Base-by-base conservation (phyloP, 2,888 invertebrate genomes). In the Papilio gigon region DNA sequence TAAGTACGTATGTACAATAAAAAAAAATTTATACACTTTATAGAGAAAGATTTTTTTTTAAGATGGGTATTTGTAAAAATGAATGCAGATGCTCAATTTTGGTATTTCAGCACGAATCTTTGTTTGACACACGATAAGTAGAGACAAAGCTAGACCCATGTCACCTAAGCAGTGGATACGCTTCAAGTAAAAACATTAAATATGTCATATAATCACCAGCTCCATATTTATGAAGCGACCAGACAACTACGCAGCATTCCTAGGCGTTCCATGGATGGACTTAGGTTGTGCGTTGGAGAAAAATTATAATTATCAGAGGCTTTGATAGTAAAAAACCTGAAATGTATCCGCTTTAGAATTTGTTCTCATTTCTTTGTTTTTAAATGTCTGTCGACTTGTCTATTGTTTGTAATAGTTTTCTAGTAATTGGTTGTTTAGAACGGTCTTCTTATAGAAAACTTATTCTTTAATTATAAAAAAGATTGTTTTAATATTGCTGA, bases 141-240 rank as follows among this genome's bases (percentile, higher is more conserved):
- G 27, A 64, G 44, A 59, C 50, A 30, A 8, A 44, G 22, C 27
- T 37, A n/a, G 12, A 11, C 47, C 22, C 47, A 12, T 1, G 20
- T 25, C 53, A n/a, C 9, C 53, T 27, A 40, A 44, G 37, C n/a
- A 4, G 17, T n/a, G 33, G 44, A 17, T 20, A 35, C 35, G 35
- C n/a, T 40, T 50, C 11, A 25, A 25, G 60, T 79, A 88, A 87
- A 88, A 88, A 85, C 81, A 76, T 74, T 74, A 77, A 79, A 80
- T 78, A 81, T 77, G 81, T 78, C 77, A 83, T 86, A 87, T 88
- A 89, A 89, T 87, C 85, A 81, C 82, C 78, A 82, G 76, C 83
- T 88, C 84, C 89, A 90, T 90, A 90, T 90, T 89, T 90, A 89
- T 88, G 85, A 88, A 86, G 83, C 79, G 71, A 79, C 74, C 71